phyloP scores from a whole-genome alignment of 2,113 vertebrate genomes.

The Lamprologus tigripictilis region DNA sequence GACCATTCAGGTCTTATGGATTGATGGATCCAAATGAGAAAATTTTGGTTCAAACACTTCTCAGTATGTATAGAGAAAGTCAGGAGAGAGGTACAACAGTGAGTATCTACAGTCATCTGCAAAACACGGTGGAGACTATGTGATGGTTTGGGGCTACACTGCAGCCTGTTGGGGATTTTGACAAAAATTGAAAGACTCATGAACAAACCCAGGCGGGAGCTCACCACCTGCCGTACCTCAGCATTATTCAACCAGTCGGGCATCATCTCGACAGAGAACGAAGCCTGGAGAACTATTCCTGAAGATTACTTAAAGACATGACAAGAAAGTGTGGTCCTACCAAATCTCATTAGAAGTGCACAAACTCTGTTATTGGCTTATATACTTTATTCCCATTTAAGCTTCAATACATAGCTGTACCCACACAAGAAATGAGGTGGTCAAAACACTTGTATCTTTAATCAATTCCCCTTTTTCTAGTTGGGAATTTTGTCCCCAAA shows the following conservation, averaged over 20 bases:
- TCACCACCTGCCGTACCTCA: not conserved
- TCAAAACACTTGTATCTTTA: fast-evolving
- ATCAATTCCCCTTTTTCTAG: not conserved
- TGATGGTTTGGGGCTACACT: not conserved
- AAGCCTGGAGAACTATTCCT: not conserved
- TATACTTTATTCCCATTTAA: not conserved
- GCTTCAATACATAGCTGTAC: not conserved
- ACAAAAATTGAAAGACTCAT: not conserved
- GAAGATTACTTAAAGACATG: not conserved
- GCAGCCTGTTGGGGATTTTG: not conserved
- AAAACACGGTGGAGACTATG: not conserved
- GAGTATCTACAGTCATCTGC: not conserved
- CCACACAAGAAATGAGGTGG: not conserved
- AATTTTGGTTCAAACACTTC: not conserved
- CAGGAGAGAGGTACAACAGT: not conserved
- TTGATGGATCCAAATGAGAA: not conserved
- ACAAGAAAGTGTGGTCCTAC: not conserved
- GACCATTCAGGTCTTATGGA: not conserved
- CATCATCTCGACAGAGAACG: not conserved
- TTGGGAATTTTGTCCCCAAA: not conserved
- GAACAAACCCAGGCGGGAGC: not conserved
- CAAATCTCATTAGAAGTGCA: not conserved
- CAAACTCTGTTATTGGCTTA: not conserved
- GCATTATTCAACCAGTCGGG: not conserved
- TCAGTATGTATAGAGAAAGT: not conserved